Base-by-base conservation (phyloP, 1,140 invertebrate genomes). In the Megalonaias nervosa region DNA sequence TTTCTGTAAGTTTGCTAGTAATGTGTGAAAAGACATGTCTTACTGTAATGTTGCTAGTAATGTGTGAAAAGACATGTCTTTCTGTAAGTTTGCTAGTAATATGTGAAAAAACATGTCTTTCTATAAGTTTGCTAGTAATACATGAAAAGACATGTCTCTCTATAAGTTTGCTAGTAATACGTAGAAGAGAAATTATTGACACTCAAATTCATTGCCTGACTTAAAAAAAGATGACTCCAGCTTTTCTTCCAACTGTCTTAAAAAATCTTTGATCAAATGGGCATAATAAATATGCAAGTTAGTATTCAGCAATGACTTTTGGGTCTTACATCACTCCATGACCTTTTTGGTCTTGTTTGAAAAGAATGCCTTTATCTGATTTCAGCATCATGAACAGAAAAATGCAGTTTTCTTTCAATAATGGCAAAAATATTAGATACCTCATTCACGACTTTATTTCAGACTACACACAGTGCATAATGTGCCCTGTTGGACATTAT, bases 401-500 rank as follows among this genome's bases (percentile, higher is more conserved):
- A 16, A 23, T 26, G 19, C 15, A 66, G 17, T 61, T n/a, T 14
- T 62, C 19, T 17, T 70, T 31, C 61, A 19, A 26, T 23, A 68
- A 55, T 31, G 62, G 74, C 26, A 31, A 31, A 31, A 31, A 31
- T 31, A 31, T 31, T 31, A 4, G 26, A 31, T 31, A 31, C 26
- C 26, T 31, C 2, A 31, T 31, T 31, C 26, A 31, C 4, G 26
- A 31, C 26, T 66, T 65, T 14, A 57, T 82, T 82, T 9, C 77
- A 89, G 87, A 87, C 70, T 74, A 69, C 62, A 78, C 83, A 15
- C 74, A 89, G 57, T 90, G 89, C 81, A 56, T 79, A 4, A 62
- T 67, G 2, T 90, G 89, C 80, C 84, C 87, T 15, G 81, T 77
- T 59, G 89, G 89, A 21, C 81, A 83, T 62, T 90, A 88, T 77